phyloP scores from a whole-genome alignment of 2,888 invertebrate genomes.

The Lepidonotus clava region DNA sequence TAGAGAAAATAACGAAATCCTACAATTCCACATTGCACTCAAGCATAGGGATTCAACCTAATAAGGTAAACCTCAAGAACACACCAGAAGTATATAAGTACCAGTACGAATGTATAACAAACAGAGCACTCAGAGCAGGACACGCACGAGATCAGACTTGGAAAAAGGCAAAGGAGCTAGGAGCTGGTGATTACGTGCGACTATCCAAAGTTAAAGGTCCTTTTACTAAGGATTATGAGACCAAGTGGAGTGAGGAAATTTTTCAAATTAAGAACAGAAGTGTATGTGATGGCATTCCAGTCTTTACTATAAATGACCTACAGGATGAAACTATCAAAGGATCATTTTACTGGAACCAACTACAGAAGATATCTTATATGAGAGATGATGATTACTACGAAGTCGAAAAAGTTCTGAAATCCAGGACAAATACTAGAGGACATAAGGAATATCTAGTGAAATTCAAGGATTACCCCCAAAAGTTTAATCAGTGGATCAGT shows the following conservation, averaged over 20 bases:
- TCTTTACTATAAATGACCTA: not conserved
- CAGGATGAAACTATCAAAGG: not conserved
- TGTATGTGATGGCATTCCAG: not conserved
- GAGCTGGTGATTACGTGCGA: not conserved
- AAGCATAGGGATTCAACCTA: not conserved
- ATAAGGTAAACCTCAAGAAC: not conserved
- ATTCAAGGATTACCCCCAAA: not conserved
- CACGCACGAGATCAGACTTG: not conserved
- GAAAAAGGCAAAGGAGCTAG: not conserved
- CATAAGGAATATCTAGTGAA: too few species aligned
- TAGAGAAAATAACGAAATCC: not conserved
- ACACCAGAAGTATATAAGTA: not conserved
- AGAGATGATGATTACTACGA: too few species aligned
- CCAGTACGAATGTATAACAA: not conserved
- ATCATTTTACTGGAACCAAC: not conserved
- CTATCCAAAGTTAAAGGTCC: not conserved
- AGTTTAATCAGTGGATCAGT: not conserved
- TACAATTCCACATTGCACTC: not conserved
- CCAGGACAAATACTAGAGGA: too few species aligned
- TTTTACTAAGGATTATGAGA: not conserved
- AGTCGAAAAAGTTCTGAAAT: too few species aligned
- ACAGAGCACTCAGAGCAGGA: not conserved
- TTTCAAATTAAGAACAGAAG: not conserved
- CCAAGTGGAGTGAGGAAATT: not conserved
- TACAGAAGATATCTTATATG: too few species aligned